These are phyloP conservation scores for Chiloscyllium plagiosum DNA, from an alignment of 2,113 vertebrate genomes.

Conservation along the genomic window DNA sequence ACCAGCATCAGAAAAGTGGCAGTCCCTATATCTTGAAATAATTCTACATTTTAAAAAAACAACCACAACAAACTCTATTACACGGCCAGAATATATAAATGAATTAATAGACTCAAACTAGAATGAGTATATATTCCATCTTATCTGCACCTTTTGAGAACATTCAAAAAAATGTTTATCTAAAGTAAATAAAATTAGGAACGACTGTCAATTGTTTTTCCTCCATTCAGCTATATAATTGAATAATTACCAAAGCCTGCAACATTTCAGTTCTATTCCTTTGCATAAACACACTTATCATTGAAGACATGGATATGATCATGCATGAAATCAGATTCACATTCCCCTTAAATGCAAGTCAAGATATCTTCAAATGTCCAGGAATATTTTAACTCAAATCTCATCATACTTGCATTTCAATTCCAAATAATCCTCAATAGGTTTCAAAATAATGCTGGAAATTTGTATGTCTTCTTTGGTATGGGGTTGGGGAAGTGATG, in stretches of 20 bases:
- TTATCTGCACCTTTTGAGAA: background rate
- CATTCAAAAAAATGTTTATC: background rate
- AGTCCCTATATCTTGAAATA: background rate
- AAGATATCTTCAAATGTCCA: background rate
- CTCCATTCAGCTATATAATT: conserved; percentile 7
- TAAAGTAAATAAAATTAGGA: background rate
- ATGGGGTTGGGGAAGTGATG: background rate
- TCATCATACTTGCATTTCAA: conserved; percentile 2
- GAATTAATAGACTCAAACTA: background rate
- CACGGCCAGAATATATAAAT: background rate
- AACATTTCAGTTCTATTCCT: background rate
- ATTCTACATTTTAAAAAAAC: background rate
- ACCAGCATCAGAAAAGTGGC: background rate
- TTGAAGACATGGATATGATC: background rate
- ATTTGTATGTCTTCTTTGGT: background rate
- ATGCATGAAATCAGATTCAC: conserved; percentile 35
- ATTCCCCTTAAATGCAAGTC: conserved; percentile 3
- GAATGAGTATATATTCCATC: background rate
- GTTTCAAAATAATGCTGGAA: background rate
- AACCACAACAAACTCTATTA: background rate
- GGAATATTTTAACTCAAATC: background rate
- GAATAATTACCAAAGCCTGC: background rate
- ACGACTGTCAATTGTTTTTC: background rate
- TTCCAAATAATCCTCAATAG: background rate
- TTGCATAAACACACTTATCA: conserved; percentile 22